These are phyloP conservation scores for Dryoscopus gambensis DNA, from an alignment of 2,113 vertebrate genomes.

Conservation along the genomic window DNA sequence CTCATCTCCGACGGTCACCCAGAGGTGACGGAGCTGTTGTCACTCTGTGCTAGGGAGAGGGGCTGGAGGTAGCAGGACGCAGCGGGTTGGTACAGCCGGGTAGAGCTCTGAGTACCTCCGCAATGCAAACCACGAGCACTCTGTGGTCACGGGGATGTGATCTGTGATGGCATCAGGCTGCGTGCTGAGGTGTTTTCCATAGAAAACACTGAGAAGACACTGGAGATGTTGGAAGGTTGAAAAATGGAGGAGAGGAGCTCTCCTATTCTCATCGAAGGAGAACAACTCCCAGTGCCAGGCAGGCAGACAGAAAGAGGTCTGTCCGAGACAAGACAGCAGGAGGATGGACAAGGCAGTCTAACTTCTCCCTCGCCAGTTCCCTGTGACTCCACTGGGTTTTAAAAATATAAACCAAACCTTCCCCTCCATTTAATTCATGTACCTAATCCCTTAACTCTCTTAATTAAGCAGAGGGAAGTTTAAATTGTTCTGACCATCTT, in stretches of 20 bases:
- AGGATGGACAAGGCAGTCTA: neutral
- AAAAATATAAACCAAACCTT: slow-evolving; percentile 40
- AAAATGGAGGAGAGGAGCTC: neutral
- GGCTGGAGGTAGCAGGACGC: neutral
- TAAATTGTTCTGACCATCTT: slow-evolving; percentile 79
- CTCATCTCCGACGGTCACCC: fast-evolving
- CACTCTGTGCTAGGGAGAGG: fast-evolving
- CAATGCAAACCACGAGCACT: fast-evolving
- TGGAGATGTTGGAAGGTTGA: neutral
- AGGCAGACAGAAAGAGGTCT: neutral
- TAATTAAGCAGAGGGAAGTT: slow-evolving; percentile 74
- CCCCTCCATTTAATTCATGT: slow-evolving; percentile 31
- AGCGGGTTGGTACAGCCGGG: fast-evolving
- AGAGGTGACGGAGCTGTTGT: neutral
- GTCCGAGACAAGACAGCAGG: neutral
- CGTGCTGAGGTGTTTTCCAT: neutral
- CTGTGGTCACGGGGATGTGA: neutral
- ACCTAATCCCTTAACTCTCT: slow-evolving; percentile 69
- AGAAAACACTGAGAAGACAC: neutral
- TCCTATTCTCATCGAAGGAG: fast-evolving
- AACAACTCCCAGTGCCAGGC: neutral
- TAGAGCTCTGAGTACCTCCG: neutral
- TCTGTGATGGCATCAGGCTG: neutral
- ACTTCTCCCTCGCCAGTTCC: neutral
- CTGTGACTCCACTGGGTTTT: neutral